phyloP scores from a whole-genome alignment of 2,113 vertebrate genomes.

The Corythoichthys haematopterus region DNA sequence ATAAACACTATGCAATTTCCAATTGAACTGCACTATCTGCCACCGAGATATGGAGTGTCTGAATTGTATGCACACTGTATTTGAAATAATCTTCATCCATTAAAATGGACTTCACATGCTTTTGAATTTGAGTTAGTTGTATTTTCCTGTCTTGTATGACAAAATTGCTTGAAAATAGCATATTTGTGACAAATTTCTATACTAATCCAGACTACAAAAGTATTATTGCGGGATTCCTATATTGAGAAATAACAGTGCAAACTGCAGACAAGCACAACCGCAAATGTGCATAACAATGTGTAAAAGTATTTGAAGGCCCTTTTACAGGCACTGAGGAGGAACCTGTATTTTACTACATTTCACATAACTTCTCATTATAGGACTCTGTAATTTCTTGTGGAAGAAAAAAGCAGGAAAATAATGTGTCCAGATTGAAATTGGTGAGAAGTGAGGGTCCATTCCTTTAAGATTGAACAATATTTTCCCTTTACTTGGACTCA shows the following conservation, averaged over 20 bases:
- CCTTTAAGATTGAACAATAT: slow-evolving; percentile 38
- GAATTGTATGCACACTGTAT: background rate
- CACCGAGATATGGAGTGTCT: slow-evolving; percentile 12
- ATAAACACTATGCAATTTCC: slow-evolving; percentile 66
- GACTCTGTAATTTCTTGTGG: slow-evolving; percentile 63
- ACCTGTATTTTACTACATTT: slow-evolving; percentile 76
- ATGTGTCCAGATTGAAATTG: slow-evolving; percentile 42
- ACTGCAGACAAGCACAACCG: slow-evolving; percentile 55
- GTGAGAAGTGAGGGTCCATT: slow-evolving; percentile 44
- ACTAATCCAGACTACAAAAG: slow-evolving; percentile 28
- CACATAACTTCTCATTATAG: slow-evolving; percentile 74
- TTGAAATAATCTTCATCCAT: background rate
- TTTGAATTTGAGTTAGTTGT: background rate
- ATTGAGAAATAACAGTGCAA: slow-evolving; percentile 38
- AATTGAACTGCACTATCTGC: slow-evolving; percentile 57
- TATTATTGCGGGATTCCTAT: slow-evolving; percentile 34
- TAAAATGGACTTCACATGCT: background rate
- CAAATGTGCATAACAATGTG: slow-evolving; percentile 73
- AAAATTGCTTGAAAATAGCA: slow-evolving; percentile 11
- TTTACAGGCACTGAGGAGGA: slow-evolving; percentile 57
- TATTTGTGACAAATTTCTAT: slow-evolving; percentile 43
- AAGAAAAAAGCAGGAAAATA: slow-evolving; percentile 64
- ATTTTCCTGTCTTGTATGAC: background rate
- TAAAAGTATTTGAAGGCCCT: slow-evolving; percentile 60
- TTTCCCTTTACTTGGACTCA: slow-evolving; percentile 33